Conservation (phyloP, 2,888 invertebrate species). For the Drosophila siamana region DNA sequence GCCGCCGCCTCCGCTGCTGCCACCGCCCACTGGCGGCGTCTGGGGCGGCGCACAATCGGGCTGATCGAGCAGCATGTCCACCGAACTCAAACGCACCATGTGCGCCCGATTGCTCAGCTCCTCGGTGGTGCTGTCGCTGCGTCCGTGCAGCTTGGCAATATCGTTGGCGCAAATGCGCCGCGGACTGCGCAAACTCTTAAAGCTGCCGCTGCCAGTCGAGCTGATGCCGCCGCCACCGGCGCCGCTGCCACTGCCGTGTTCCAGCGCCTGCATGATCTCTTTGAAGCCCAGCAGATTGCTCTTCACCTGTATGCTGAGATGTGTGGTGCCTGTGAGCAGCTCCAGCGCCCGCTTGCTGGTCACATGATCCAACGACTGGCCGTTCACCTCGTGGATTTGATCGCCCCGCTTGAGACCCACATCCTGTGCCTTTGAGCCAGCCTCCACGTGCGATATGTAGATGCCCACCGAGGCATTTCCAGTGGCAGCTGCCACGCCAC, state of each 20-base stretch:
- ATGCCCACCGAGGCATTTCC: conserved; percentile 91
- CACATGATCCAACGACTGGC: conserved; percentile 97
- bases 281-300: conserved; percentile 96
- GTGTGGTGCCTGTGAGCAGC: conserved; percentile 96
- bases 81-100: conserved; percentile 89
- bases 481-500: conserved; percentile 79
- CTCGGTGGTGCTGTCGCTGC: conserved; percentile 78
- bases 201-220: conserved; percentile 54
- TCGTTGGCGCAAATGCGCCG: conserved; percentile 86
- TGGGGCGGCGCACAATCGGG: conserved; percentile 84
- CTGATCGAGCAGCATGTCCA: conserved; percentile 87
- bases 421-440: conserved; percentile 96
- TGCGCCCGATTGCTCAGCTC: conserved; percentile 75
- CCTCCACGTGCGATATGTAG: conserved; percentile 97
- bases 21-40: conserved; percentile 56
- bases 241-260: conserved; percentile 77
- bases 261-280: conserved; percentile 87
- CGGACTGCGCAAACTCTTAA: conserved; percentile 78
- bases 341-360: conserved; percentile 96
- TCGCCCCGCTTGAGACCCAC: conserved; percentile 98
- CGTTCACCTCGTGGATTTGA: conserved; percentile 99
- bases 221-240: conserved; percentile 39
- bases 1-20: conserved; percentile 57
- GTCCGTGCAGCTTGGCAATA: conserved; percentile 88
- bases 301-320: conserved; percentile 97